A percentile compares a stretch with the other conserved stretches of the same genome.
phyloP scores from a whole-genome alignment of 1,140 invertebrate genomes.

The Pseudoatta argentina region DNA sequence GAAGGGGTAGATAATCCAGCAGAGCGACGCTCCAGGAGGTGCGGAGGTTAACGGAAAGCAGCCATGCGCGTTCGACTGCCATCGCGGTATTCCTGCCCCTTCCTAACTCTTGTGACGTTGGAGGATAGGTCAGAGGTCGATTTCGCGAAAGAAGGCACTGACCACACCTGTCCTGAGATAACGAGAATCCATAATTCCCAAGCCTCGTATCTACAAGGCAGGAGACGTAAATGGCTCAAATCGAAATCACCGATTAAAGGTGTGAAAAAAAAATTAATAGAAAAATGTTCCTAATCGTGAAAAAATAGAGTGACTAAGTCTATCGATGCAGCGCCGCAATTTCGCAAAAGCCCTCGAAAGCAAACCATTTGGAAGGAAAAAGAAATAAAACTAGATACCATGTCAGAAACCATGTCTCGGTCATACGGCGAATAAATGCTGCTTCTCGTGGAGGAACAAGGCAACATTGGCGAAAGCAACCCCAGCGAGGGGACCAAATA shows the following conservation, averaged over 20 bases:
- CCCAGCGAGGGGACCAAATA: conserved; percentile 44
- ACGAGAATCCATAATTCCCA: conserved; percentile 31
- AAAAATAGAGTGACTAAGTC: neutral
- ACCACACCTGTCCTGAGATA: conserved; percentile 68
- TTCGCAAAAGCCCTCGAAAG: neutral
- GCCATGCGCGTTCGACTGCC: conserved; percentile 72
- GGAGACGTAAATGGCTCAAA: neutral
- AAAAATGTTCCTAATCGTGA: neutral
- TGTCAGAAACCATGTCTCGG: conserved; percentile 32
- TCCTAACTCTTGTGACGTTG: conserved; percentile 11
- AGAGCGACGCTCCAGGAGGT: conserved; percentile 35
- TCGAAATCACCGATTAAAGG: neutral
- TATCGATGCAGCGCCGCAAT: neutral
- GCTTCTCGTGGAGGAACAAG: conserved; percentile 25
- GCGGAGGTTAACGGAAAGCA: conserved; percentile 44
- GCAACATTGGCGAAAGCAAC: conserved; percentile 17
- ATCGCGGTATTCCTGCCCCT: conserved; percentile 58
- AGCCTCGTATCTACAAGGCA: neutral
- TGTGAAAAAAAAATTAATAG: neutral
- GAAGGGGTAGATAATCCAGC: conserved; percentile 64
- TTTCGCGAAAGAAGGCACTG: conserved; percentile 43
- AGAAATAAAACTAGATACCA: conserved; percentile 10
- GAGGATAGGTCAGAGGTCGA: conserved; percentile 63
- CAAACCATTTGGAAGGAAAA: neutral
- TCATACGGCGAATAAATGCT: conserved; percentile 6